Base-by-base conservation (phyloP, 2,797 vertebrate genomes). In the Labeo calbasu region DNA sequence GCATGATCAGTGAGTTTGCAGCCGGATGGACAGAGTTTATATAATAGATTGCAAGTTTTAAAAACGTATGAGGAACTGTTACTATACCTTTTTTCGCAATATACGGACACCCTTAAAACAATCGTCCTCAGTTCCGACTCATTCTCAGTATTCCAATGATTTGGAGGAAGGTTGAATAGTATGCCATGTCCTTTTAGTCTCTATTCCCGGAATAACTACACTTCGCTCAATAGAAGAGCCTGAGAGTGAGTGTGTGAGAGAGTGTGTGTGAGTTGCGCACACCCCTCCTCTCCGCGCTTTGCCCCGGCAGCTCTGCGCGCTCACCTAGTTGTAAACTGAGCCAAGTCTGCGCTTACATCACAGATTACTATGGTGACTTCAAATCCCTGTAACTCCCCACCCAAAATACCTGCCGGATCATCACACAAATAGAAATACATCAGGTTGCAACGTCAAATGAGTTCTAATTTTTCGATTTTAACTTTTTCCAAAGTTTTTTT, bases 281-380 rank as follows among this genome's bases (percentile, higher is more conserved):
- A 10, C 63, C 65, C 63, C 69, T 51, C 77, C 61, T 85, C 69
- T 32, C 43, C 86, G 21, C 48, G 78, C 88, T 63, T 84, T 19
- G 69, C 50, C n/a, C 19, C 70, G 46, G 25, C 83, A 85, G 87
- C 90, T 88, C 87, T 79, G 86, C 85, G 89, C 92, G 91, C 90
- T 92, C 92, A 92, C 91, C 90, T 92, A 92, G 91, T 90, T 23
- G 93, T 90, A 94, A 92, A 89, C 90, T 76, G 92, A 93, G 89
- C 92, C 91, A 88, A 90, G 90, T 86, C 85, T 89, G 92, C 88
- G 53, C 90, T 94, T 93, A 94, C 93, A 93, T 94, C 94, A 95
- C 32, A 59, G 71, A 88, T 93, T 92, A 76, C 92, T 85, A 93
- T 94, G 89, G 92, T 90, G 92, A 94, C 93, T 55, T 86, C 91